Conservation (phyloP, 2,113 vertebrate genomes). For the Fregetta grallaria region DNA sequence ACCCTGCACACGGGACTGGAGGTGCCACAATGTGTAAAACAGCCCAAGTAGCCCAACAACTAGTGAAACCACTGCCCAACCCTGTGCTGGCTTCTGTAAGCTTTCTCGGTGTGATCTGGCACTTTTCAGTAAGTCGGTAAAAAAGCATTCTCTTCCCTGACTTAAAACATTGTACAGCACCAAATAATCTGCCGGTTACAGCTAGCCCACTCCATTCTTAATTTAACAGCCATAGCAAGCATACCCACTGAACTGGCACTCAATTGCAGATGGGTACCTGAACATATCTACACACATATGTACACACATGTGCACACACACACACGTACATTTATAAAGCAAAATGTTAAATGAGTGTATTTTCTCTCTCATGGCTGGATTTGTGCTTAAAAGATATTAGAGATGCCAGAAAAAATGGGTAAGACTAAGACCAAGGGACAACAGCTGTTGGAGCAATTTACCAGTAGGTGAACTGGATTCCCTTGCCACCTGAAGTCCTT, state of each 20-base stretch:
- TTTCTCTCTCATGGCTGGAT: constrained; percentile 1
- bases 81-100: constrained; percentile 41
- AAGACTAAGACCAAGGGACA: background rate
- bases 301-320: background rate
- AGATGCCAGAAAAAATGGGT: background rate
- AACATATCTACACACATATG: background rate
- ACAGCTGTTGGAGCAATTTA: background rate
- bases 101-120: constrained; percentile 29
- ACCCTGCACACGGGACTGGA: constrained; percentile 92
- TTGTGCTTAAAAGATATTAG: background rate
- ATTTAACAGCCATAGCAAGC: constrained; percentile 5
- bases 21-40: constrained; percentile 83
- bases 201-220: background rate
- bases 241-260: background rate
- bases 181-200: background rate
- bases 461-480: background rate
- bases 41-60: constrained; percentile 73
- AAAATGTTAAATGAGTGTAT: background rate
- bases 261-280: background rate
- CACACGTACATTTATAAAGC: background rate
- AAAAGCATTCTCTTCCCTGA: background rate
- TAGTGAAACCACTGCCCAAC: constrained; percentile 3
- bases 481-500: background rate
- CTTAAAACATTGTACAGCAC: background rate
- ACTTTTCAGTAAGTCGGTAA: constrained; percentile 16